Evolutionary conservation across 2,113 vertebrate species (phyloP).

Genomic region (Lepidothrix coronata): DNA sequence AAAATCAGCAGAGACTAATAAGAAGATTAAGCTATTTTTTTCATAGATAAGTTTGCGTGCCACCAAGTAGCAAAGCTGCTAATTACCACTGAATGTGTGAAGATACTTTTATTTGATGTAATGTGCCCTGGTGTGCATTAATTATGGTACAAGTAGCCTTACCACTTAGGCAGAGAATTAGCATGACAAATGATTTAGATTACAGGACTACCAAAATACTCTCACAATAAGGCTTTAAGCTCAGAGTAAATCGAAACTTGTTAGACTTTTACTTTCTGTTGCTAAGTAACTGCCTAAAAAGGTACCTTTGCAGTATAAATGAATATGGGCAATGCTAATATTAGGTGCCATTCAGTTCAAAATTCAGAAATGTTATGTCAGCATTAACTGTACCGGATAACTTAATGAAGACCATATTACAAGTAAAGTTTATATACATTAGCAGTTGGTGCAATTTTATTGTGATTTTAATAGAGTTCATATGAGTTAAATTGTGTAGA

Average conservation of each 20-base stretch:
- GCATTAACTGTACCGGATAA: not conserved
- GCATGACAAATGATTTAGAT: conserved; percentile 61
- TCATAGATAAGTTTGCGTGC: conserved; percentile 52
- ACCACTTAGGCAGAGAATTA: conserved; percentile 54
- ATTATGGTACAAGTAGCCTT: conserved; percentile 63
- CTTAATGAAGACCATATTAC: not conserved
- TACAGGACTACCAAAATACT: conserved; percentile 35
- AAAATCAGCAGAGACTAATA: conserved; percentile 56
- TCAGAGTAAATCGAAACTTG: conserved; percentile 12
- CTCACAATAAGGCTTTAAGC: conserved; percentile 7
- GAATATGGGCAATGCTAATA: conserved; percentile 24
- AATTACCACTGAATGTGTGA: conserved; percentile 66
- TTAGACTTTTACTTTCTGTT: conserved; percentile 51
- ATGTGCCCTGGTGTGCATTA: conserved; percentile 45
- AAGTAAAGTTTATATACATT: not conserved
- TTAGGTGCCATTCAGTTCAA: conserved; percentile 6
- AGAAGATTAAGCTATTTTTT: conserved; percentile 62
- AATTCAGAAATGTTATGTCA: conserved; percentile 10
- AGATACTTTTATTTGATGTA: conserved; percentile 67
- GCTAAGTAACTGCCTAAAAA: conserved; percentile 55
- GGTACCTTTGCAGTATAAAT: conserved; percentile 43
- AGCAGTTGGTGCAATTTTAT: not conserved
- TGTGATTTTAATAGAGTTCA: not conserved
- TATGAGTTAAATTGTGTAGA: not conserved
- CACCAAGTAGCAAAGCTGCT: conserved; percentile 56